Evolutionary conservation across 1,140 invertebrate species (phyloP).

Genomic region (Brevipalpus yothersi): DNA sequence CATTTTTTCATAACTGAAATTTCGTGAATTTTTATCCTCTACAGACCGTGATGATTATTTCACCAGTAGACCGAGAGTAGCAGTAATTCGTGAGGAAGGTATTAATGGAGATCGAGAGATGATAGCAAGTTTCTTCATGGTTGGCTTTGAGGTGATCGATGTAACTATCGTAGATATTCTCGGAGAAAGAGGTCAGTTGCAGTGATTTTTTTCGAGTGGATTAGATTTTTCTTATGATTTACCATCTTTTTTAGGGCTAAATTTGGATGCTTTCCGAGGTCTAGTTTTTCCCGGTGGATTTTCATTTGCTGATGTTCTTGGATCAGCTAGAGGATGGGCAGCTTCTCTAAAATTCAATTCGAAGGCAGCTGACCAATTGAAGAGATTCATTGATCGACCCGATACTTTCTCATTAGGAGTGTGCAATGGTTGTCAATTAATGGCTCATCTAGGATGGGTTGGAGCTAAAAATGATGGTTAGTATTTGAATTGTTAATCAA

Average conservation of each 20-base stretch:
- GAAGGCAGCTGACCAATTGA: conserved; percentile 38
- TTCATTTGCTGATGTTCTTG: conserved; percentile 89
- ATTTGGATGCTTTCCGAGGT: conserved; percentile 54
- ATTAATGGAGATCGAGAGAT: conserved; percentile 92
- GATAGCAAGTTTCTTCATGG: conserved; percentile 69
- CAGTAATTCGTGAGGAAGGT: conserved; percentile 85
- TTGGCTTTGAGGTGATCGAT: conserved; percentile 73
- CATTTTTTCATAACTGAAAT: not conserved
- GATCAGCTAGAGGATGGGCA: conserved; percentile 88
- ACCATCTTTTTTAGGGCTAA: conserved; percentile 23
- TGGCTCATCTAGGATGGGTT: conserved; percentile 41
- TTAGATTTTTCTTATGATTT: not conserved
- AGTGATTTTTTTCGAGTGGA: not conserved
- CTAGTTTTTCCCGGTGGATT: conserved; percentile 89
- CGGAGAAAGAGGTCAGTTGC: not conserved
- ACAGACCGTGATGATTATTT: not conserved
- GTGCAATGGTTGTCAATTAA: conserved; percentile 90
- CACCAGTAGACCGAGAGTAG: conserved; percentile 35
- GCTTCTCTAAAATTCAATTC: conserved; percentile 54
- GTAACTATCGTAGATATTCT: conserved; percentile 72
- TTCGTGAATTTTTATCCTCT: not conserved
- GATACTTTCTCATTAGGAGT: conserved; percentile 88
- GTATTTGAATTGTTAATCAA: not conserved
- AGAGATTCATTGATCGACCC: conserved; percentile 35
- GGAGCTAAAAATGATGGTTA: conserved; percentile 2